phyloP scores from a whole-genome alignment of 2,888 invertebrate genomes.

The Hypena proboscidalis region DNA sequence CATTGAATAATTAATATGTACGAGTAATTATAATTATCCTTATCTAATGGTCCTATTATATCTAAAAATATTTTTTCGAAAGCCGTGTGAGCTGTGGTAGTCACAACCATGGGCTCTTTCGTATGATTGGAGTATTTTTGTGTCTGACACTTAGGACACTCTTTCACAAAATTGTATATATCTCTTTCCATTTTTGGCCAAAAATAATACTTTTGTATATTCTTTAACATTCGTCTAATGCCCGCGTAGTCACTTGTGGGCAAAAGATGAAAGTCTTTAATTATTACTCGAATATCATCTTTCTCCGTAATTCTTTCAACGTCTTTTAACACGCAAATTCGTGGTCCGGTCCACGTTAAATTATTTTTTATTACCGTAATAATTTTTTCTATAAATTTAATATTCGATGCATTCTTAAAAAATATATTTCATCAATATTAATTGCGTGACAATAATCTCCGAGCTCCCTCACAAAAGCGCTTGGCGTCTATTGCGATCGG shows the following conservation, averaged over 20 bases:
- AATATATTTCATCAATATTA: too few species aligned
- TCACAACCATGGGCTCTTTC: too few species aligned
- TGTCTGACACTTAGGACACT: conserved; percentile 11
- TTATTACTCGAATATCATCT: background rate
- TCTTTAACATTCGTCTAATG: conserved; percentile 1
- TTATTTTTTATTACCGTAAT: background rate
- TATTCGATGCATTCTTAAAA: background rate
- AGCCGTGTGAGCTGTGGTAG: too few species aligned
- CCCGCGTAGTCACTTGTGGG: background rate
- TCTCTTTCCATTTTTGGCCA: conserved; percentile 13
- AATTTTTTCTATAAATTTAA: background rate
- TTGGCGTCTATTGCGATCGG: too few species aligned
- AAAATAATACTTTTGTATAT: too few species aligned
- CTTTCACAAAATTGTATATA: conserved; percentile 4
- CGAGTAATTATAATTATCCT: background rate
- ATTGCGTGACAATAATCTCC: too few species aligned
- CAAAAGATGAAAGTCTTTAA: conserved; percentile 1
- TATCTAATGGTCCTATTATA: conserved; percentile 9
- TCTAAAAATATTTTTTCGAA: too few species aligned
- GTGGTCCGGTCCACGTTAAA: background rate
- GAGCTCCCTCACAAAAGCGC: too few species aligned
- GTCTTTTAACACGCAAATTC: background rate
- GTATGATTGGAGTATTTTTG: conserved; percentile 5
- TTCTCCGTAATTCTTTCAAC: background rate
- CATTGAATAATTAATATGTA: conserved; percentile 13